Conservation (phyloP, 2,888 invertebrate genomes). For the Ophioninae sp. region DNA sequence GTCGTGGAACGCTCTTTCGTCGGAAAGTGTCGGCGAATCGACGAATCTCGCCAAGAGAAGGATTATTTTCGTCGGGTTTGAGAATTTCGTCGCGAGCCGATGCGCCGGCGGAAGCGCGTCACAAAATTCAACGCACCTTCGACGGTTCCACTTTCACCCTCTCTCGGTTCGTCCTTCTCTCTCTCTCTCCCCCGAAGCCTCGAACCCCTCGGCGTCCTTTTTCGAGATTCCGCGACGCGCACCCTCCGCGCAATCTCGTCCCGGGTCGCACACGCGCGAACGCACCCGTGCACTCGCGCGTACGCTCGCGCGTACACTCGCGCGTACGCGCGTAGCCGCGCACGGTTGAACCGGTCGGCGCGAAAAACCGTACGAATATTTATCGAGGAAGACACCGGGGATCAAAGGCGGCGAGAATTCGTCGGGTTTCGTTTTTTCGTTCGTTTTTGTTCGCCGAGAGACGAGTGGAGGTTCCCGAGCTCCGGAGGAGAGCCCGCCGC, state of each 20-base stretch:
- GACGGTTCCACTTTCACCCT: neutral
- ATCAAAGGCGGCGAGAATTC: constrained; percentile 6
- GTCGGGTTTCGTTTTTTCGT: neutral
- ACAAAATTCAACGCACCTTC: constrained; percentile 10
- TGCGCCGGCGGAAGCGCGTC: neutral
- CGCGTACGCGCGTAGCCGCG: neutral
- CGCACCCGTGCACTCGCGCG: constrained; percentile 6
- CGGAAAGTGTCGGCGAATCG: neutral
- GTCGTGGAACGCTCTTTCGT: neutral
- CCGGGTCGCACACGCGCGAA: constrained; percentile 28
- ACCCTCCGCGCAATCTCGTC: constrained; percentile 30
- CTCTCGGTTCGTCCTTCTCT: constrained; percentile 35
- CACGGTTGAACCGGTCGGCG: neutral
- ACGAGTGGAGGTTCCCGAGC: constrained; percentile 33
- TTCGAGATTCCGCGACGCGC: constrained; percentile 6
- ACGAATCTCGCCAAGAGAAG: neutral
- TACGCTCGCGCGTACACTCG: constrained; percentile 28
- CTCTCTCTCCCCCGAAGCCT: constrained; percentile 13
- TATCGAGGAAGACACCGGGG: neutral
- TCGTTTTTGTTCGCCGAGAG: neutral
- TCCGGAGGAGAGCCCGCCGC: constrained; percentile 60
- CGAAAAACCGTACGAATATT: constrained; percentile 4
- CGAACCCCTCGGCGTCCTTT: constrained; percentile 1
- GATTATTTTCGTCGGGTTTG: neutral
- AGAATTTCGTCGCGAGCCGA: neutral